Percentiles rank a stretch among this genome's conserved stretches.
Evolutionary conservation across 1,140 invertebrate species (phyloP).

Genomic region (Teleogryllus occipitalis): DNA sequence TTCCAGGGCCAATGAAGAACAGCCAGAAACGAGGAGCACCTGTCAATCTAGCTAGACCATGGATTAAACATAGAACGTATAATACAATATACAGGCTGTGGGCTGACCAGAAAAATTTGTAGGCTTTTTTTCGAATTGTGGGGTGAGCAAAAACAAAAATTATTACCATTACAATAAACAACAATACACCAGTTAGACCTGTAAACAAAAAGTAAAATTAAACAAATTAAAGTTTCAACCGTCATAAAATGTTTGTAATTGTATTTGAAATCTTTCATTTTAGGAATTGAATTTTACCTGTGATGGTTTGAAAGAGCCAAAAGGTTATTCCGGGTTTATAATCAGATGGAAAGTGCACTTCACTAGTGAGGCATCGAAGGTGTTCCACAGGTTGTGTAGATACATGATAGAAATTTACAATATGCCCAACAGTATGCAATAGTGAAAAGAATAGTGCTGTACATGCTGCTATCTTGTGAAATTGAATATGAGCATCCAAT

Average conservation of each 20-base stretch:
- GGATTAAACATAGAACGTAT: slow-evolving; percentile 84
- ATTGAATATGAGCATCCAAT: slow-evolving; percentile 93
- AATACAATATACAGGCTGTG: slow-evolving; percentile 87
- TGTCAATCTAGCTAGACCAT: slow-evolving; percentile 89
- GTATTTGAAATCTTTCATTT: not conserved
- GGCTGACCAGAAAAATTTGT: slow-evolving; percentile 96
- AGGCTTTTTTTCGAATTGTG: slow-evolving; percentile 84
- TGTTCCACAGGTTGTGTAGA: slow-evolving; percentile 94
- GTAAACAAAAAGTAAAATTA: slow-evolving; percentile 29
- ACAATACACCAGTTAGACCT: slow-evolving; percentile 88
- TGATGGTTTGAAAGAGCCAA: slow-evolving; percentile 92
- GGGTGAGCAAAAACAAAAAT: slow-evolving; percentile 98
- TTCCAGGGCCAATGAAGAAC: slow-evolving; percentile 89
- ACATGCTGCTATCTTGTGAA: slow-evolving; percentile 97
- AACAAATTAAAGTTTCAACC: not conserved
- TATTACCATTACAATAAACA: slow-evolving; percentile 89
- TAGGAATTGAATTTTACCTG: slow-evolving; percentile 49
- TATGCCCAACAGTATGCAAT: slow-evolving; percentile 89
- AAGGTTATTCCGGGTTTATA: slow-evolving; percentile 83
- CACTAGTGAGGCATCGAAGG: slow-evolving; percentile 87
- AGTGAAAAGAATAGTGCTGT: slow-evolving; percentile 92
- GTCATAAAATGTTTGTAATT: too few species aligned
- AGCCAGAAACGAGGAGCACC: slow-evolving; percentile 91
- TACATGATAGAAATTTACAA: slow-evolving; percentile 98
- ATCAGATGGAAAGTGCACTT: slow-evolving; percentile 87